Percentiles rank a stretch among this genome's conserved stretches.
Evolutionary conservation across 2,113 vertebrate species (phyloP).

Genomic region (Alosa alosa): DNA sequence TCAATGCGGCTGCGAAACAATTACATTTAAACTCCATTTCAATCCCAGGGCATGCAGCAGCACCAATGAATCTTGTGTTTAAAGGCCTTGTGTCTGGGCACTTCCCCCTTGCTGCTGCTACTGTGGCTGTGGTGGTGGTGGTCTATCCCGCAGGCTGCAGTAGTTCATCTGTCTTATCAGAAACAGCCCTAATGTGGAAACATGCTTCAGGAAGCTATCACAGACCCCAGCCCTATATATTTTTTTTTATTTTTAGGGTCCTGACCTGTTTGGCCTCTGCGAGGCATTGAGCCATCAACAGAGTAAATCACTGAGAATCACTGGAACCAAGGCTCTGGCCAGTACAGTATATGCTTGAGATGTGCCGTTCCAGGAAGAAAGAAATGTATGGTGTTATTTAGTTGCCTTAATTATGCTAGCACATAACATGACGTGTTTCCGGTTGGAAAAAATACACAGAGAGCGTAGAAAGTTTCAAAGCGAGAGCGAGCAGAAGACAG

Average conservation of each 20-base stretch:
- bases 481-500: too few relatives aligned
- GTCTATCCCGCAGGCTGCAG: not conserved
- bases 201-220: not conserved
- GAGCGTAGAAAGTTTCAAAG: too few relatives aligned
- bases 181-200: not conserved
- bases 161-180: not conserved
- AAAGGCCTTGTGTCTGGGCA: conserved; percentile 34
- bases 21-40: conserved; percentile 53
- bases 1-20: conserved; percentile 59
- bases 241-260: not conserved
- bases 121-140: not conserved
- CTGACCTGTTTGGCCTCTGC: not conserved
- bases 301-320: not conserved
- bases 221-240: not conserved
- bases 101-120: not conserved
- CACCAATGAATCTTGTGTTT: conserved; percentile 38
- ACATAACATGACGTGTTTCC: too few relatives aligned
- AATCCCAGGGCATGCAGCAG: conserved; percentile 43
- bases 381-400: too few relatives aligned
- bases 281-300: not conserved
- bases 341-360: not conserved
- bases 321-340: not conserved
- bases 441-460: too few relatives aligned
- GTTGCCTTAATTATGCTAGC: too few relatives aligned
- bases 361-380: not conserved